Percentiles rank a stretch among this genome's conserved stretches.
phyloP scores from a whole-genome alignment of 2,888 invertebrate genomes.

The Lithophane semibrunnea region DNA sequence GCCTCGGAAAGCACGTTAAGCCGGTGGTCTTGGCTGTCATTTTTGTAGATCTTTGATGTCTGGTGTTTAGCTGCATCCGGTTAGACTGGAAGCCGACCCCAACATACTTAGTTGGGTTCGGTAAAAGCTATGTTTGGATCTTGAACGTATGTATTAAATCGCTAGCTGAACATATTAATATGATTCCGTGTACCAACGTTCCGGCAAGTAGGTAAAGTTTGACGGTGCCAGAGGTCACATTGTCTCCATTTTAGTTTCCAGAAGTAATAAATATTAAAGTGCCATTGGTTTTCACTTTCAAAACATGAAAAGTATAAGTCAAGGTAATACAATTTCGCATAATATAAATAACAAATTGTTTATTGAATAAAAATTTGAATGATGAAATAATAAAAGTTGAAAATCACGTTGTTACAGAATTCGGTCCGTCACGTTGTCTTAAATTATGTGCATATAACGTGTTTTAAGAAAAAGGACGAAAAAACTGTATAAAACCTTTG shows the following conservation, averaged over 20 bases:
- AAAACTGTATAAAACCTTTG: slow-evolving; percentile 1
- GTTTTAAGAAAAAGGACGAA: not conserved
- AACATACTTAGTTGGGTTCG: too few species aligned
- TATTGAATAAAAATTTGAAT: slow-evolving; percentile 29
- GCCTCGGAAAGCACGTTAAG: too few species aligned
- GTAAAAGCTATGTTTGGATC: too few species aligned
- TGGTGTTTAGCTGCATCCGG: too few species aligned
- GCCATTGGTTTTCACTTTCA: slow-evolving; percentile 16
- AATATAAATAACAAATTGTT: slow-evolving; percentile 28
- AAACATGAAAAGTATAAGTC: slow-evolving; percentile 25
- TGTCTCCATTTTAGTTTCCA: slow-evolving; percentile 19
- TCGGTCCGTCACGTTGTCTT: slow-evolving; percentile 8
- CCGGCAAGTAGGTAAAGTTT: not conserved
- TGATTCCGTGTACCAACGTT: not conserved
- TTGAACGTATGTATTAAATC: too few species aligned
- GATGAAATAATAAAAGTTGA: slow-evolving; percentile 3
- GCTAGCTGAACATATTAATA: too few species aligned
- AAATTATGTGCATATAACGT: slow-evolving; percentile 41
- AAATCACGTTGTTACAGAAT: slow-evolving; percentile 1
- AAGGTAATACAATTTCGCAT: slow-evolving; percentile 28
- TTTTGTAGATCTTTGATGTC: too few species aligned
- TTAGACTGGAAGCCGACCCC: too few species aligned
- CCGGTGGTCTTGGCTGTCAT: too few species aligned
- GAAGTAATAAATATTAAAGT: slow-evolving; percentile 33
- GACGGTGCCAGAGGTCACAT: slow-evolving; percentile 1